These are phyloP conservation scores for Crossocerus cetratus DNA, from an alignment of 2,888 invertebrate species.

Conservation along the genomic window DNA sequence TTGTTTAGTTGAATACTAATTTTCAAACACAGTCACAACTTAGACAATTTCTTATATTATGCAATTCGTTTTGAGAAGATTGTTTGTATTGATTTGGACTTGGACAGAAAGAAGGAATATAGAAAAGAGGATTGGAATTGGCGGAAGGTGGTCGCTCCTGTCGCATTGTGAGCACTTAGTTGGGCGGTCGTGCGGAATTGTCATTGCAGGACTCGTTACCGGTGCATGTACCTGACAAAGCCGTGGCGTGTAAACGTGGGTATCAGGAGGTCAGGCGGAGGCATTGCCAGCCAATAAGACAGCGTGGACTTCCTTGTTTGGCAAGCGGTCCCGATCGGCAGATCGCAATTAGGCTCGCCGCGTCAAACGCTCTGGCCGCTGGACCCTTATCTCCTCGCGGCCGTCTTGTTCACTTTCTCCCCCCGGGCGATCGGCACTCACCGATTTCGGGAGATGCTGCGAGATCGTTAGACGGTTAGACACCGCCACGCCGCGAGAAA, in stretches of 20 bases:
- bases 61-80: too few species aligned
- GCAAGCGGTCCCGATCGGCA: slow-evolving; percentile 54
- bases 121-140: too few species aligned
- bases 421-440: slow-evolving; percentile 44
- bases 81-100: too few species aligned
- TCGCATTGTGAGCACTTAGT: not conserved
- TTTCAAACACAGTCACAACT: too few species aligned
- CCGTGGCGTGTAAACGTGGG: slow-evolving; percentile 32
- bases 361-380: slow-evolving; percentile 63
- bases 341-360: slow-evolving; percentile 65
- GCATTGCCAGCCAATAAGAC: slow-evolving; percentile 54
- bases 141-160: not conserved
- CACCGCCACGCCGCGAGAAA: slow-evolving; percentile 30
- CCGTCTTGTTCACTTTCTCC: slow-evolving; percentile 55
- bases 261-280: slow-evolving; percentile 35
- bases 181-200: slow-evolving; percentile 17
- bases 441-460: slow-evolving; percentile 50
- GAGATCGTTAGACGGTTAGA: slow-evolving; percentile 35
- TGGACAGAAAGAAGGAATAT: too few species aligned
- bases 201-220: slow-evolving; percentile 18
- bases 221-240: not conserved
- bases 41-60: too few species aligned
- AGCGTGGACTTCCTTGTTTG: slow-evolving; percentile 64
- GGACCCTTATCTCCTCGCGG: slow-evolving; percentile 49
- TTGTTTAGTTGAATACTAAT: too few species aligned